phyloP scores from a whole-genome alignment of 2,888 invertebrate genomes.

The Alsophila aescularia region DNA sequence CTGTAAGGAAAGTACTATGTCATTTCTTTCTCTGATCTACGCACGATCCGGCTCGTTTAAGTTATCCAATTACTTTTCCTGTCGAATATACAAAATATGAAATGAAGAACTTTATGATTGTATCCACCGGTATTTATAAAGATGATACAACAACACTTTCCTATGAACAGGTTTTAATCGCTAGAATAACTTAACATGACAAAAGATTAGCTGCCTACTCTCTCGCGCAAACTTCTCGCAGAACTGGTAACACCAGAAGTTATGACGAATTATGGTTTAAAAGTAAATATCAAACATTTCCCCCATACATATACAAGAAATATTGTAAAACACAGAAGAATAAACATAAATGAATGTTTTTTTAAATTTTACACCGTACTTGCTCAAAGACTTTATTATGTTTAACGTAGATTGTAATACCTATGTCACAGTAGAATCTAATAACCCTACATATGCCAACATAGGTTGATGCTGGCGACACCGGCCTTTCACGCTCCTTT shows the following conservation, averaged over 20 bases:
- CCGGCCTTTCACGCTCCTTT: background rate
- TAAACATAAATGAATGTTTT: no score
- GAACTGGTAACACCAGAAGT: slow-evolving; percentile 35
- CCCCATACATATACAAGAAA: no score
- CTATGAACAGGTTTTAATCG: slow-evolving; percentile 20
- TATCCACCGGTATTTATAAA: background rate
- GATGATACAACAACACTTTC: slow-evolving; percentile 22
- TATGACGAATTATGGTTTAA: background rate
- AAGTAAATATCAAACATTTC: background rate
- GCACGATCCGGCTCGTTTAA: slow-evolving; percentile 3
- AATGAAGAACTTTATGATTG: slow-evolving; percentile 16
- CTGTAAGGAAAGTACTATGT: slow-evolving; percentile 25
- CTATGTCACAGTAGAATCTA: no score
- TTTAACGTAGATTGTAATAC: no score
- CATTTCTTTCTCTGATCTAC: slow-evolving; percentile 17
- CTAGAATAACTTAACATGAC: slow-evolving; percentile 8
- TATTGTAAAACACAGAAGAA: no score
- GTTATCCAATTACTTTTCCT: slow-evolving; percentile 25
- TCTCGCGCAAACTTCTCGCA: slow-evolving; percentile 26
- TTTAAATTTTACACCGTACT: no score
- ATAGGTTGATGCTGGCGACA: no score
- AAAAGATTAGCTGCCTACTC: slow-evolving; percentile 34
- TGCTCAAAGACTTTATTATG: no score
- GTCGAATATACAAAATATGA: background rate
- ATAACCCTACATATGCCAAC: no score